Base-by-base conservation (phyloP, 2,797 vertebrate species). In the Alosa sapidissima region DNA sequence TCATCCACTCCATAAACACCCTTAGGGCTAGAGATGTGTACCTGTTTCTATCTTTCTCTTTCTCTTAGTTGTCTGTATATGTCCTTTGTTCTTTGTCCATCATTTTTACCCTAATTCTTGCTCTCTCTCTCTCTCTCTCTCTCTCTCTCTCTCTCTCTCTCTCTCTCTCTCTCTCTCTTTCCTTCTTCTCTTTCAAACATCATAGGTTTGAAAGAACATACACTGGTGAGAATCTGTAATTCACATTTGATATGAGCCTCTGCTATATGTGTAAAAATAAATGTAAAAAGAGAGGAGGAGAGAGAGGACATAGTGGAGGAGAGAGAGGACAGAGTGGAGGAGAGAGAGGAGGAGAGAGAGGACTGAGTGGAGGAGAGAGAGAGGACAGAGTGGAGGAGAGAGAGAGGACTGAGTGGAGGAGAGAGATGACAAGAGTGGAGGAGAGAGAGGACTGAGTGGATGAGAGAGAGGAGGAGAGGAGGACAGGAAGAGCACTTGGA, bases 31-130 rank as follows among this genome's bases (percentile, higher is more conserved):
- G 13, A 55, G 54, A 55, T 16, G 1, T 55, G 54, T 19, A 55
- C 13, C 60, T 6, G 16, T 90, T 87, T 89, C 89, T 92, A 82
- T 41, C 87, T 86, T 83, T 86, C 84, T 84, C 83, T 49, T 82
- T 36, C 41, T 11, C 2, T 83, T 49, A 54, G 60, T 36, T 81
- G 86, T 86, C 86, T 88, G 41, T 41, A 0, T 41, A 4, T 4
- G 2, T 41, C 41, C 41, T 41, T 41, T 41, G 41, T 41, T 41
- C 85, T 85, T 81, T 55, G 86, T 68, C 51, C 84, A 81, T 78
- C 81, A 84, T 84, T 55, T 55, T 55, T 55, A 21, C 51, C 54
- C 19, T 55, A 55, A 54, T 60, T 81, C 82, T 81, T 84, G 19
- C 5, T 81, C 33, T 68, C 24, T 52, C 81, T 68, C 33, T 45